Percentiles rank a stretch among this genome's conserved stretches.
phyloP scores from a whole-genome alignment of 2,797 vertebrate species.

The Protosalanx chinensis region DNA sequence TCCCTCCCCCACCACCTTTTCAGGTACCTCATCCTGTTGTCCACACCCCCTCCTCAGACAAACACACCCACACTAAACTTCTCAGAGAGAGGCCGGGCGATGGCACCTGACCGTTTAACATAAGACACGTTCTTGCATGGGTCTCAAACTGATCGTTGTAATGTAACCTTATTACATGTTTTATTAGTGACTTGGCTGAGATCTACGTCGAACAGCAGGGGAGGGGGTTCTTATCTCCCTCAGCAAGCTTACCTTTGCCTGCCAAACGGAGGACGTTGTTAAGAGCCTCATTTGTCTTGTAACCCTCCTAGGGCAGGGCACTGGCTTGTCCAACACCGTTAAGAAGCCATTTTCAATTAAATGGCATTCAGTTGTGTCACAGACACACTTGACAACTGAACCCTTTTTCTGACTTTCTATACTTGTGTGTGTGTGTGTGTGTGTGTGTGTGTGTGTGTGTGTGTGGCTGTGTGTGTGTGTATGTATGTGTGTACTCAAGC shows the following conservation, averaged over 20 bases:
- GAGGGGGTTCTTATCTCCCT: constrained; percentile 82
- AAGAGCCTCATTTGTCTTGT: constrained; percentile 85
- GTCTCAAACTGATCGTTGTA: constrained; percentile 23
- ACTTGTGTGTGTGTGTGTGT: neutral
- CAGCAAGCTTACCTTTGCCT: constrained; percentile 75
- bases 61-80: neutral
- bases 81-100: neutral
- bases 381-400: constrained; percentile 14
- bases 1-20: neutral
- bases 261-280: constrained; percentile 72
- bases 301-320: constrained; percentile 44
- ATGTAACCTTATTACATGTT: constrained; percentile 23
- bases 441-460: constrained; percentile 33
- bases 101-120: neutral
- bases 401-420: neutral
- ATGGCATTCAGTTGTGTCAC: constrained; percentile 55
- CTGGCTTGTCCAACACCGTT: constrained; percentile 59
- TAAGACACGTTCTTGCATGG: constrained; percentile 9
- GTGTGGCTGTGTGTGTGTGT: constrained; percentile 19
- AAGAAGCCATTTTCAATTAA: constrained; percentile 63
- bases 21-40: neutral
- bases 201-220: constrained; percentile 32
- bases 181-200: constrained; percentile 38
- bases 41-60: neutral
- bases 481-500: constrained; percentile 1